A percentile compares a stretch with the other conserved stretches of the same genome.
Conservation (phyloP, 2,113 vertebrate genomes). For the Pipa parva region DNA sequence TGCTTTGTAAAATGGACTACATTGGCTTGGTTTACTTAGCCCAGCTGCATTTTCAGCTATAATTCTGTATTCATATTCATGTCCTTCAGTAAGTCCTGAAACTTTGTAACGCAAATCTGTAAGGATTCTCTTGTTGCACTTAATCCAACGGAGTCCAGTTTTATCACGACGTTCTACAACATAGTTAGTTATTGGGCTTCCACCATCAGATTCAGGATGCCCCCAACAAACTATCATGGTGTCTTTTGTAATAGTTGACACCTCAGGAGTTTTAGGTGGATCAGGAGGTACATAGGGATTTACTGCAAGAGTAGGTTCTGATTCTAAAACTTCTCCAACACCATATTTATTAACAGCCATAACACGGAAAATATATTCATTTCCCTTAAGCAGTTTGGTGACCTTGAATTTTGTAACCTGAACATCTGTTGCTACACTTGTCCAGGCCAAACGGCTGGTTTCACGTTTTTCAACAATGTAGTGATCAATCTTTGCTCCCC, state of each 20-base stretch:
- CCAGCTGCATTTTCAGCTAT: slow-evolving; percentile 92
- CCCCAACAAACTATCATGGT: slow-evolving; percentile 95
- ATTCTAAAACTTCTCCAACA: slow-evolving; percentile 86
- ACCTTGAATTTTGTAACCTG: slow-evolving; percentile 81
- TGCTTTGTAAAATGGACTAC: slow-evolving; percentile 87
- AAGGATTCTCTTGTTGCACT: slow-evolving; percentile 87
- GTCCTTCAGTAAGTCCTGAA: slow-evolving; percentile 78
- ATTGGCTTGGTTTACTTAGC: slow-evolving; percentile 79
- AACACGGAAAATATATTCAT: slow-evolving; percentile 96
- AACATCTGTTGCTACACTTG: slow-evolving; percentile 79
- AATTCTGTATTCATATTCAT: slow-evolving; percentile 93
- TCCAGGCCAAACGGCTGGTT: slow-evolving; percentile 95
- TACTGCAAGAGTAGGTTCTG: slow-evolving; percentile 80
- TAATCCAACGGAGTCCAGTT: slow-evolving; percentile 87
- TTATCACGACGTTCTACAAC: slow-evolving; percentile 87
- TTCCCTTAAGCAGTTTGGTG: slow-evolving; percentile 90
- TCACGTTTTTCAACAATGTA: slow-evolving; percentile 95
- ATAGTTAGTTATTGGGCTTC: slow-evolving; percentile 88
- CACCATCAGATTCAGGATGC: slow-evolving; percentile 84
- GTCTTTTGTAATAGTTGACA: slow-evolving; percentile 88
- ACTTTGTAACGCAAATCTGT: slow-evolving; percentile 91
- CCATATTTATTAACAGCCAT: slow-evolving; percentile 98
- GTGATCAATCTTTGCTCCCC: slow-evolving; percentile 88
- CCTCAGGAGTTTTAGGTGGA: slow-evolving; percentile 85
- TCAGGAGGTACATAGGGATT: slow-evolving; percentile 86